phyloP scores from a whole-genome alignment of 2,113 vertebrate species.

The Boulengeromyrus knoepffleri region DNA sequence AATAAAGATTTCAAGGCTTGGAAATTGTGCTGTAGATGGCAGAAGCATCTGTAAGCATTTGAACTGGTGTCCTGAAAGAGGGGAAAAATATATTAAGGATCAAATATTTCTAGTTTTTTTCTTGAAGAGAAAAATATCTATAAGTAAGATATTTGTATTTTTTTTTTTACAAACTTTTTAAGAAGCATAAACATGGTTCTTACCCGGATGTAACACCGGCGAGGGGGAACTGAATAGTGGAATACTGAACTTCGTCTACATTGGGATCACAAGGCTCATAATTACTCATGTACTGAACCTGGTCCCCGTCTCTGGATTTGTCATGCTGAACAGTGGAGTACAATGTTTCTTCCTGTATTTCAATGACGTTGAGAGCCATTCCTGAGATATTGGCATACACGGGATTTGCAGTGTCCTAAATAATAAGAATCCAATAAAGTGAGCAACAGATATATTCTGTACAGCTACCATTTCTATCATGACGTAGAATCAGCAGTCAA shows the following conservation, averaged over 20 bases:
- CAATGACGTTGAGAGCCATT: too few species aligned
- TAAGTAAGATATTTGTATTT: background rate
- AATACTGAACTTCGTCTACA: background rate
- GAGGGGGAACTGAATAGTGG: background rate
- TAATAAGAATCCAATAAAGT: background rate
- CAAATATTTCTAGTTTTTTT: background rate
- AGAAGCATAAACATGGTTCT: background rate
- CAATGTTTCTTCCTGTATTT: background rate
- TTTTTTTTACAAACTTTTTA: background rate
- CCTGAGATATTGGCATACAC: background rate
- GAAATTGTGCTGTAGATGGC: background rate
- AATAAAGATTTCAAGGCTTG: background rate
- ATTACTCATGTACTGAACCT: background rate
- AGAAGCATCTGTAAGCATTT: background rate
- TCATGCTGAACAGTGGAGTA: background rate
- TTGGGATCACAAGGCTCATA: too few species aligned
- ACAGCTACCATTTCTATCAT: background rate
- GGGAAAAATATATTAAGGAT: background rate
- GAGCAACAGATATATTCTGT: background rate
- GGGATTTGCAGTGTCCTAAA: background rate
- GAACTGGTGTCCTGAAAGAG: background rate
- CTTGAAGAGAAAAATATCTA: background rate
- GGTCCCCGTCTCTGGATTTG: background rate
- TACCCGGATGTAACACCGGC: background rate
- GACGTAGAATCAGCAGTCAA: background rate